Percentiles rank a stretch among this genome's conserved stretches.
phyloP scores from a whole-genome alignment of 1,140 invertebrate genomes.

The Elysia chlorotica region DNA sequence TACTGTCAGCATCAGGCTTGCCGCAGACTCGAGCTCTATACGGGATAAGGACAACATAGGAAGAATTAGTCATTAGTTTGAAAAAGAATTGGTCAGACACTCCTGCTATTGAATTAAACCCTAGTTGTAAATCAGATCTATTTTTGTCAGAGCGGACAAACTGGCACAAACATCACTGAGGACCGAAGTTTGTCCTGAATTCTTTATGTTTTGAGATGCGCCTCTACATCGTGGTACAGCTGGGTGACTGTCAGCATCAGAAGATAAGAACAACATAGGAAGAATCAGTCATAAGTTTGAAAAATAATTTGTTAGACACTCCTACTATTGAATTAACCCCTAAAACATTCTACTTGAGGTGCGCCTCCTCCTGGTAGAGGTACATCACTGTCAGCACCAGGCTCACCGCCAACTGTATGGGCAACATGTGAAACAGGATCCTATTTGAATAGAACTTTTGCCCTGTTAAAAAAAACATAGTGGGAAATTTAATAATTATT shows the following conservation, averaged over 20 bases:
- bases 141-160: too few relatives aligned
- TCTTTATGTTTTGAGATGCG: too few relatives aligned
- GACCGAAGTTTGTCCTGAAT: too few relatives aligned
- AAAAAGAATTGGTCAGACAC: not conserved
- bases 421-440: not conserved
- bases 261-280: not conserved
- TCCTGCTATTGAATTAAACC: not conserved
- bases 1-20: slow-evolving; percentile 71
- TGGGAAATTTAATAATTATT: not conserved
- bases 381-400: too few relatives aligned
- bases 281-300: too few relatives aligned
- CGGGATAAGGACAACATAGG: not conserved
- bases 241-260: slow-evolving; percentile 71
- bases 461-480: not conserved
- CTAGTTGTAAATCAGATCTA: not conserved
- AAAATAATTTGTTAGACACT: not conserved
- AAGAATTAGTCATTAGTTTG: too few relatives aligned
- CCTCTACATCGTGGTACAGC: slow-evolving; percentile 69
- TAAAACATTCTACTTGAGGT: too few relatives aligned
- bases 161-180: too few relatives aligned
- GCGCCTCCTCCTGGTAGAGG: too few relatives aligned
- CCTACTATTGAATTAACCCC: too few relatives aligned
- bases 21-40: slow-evolving; percentile 64
- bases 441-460: not conserved
- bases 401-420: too few relatives aligned